phyloP scores from a whole-genome alignment of 2,888 invertebrate genomes.

The Phragmatobia fuliginosa region DNA sequence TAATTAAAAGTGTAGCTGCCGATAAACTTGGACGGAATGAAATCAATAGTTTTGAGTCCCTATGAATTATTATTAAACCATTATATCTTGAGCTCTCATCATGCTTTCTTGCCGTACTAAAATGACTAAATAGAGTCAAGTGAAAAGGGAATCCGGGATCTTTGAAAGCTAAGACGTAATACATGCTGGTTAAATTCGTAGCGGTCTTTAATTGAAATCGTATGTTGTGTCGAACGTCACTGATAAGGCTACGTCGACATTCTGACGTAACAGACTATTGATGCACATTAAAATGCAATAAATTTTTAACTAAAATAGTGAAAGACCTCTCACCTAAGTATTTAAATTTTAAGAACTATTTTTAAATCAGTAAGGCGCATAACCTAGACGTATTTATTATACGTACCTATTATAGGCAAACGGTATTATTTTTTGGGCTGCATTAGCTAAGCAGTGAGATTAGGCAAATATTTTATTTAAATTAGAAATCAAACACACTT shows the following conservation, averaged over 20 bases:
- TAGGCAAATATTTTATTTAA: neutral
- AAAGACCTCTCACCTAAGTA: neutral
- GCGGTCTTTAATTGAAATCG: constrained; percentile 84
- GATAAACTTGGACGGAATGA: constrained; percentile 79
- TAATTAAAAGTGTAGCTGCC: constrained; percentile 86
- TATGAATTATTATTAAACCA: constrained; percentile 74
- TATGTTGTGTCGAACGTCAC: constrained; percentile 79
- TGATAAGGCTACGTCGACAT: constrained; percentile 75
- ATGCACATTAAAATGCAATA: constrained; percentile 66
- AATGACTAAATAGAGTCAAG: constrained; percentile 43
- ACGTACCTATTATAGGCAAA: too few species aligned
- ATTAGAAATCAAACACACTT: neutral
- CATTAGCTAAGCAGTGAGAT: neutral
- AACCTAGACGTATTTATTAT: neutral
- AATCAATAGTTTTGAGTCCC: constrained; percentile 79
- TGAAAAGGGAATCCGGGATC: constrained; percentile 61
- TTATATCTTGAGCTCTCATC: constrained; percentile 59
- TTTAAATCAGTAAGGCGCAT: neutral
- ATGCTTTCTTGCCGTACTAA: constrained; percentile 47
- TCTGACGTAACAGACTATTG: constrained; percentile 57
- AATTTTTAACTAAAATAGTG: constrained; percentile 33
- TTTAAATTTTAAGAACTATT: neutral
- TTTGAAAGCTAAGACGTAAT: constrained; percentile 66
- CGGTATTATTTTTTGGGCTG: neutral
- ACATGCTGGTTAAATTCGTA: constrained; percentile 78